Evolutionary conservation across 2,113 vertebrate species (phyloP).

Genomic region (Apistogramma diplotaenia): DNA sequence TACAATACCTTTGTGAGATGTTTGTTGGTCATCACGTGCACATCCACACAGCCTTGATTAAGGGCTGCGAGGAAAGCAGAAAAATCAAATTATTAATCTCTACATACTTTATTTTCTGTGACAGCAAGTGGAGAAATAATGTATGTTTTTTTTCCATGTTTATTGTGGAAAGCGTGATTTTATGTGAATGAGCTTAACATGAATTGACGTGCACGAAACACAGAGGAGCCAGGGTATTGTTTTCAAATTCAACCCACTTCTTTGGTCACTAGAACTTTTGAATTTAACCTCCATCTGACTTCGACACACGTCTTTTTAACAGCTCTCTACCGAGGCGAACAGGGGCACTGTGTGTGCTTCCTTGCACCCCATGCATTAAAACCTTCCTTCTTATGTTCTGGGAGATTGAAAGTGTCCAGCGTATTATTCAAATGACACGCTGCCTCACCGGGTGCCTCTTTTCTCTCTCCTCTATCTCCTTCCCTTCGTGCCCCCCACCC

Average conservation of each 20-base stretch:
- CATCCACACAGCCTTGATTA: constrained; percentile 8
- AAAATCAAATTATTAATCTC: background rate
- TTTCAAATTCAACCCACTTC: constrained; percentile 47
- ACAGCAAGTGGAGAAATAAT: background rate
- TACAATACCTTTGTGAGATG: constrained; percentile 26
- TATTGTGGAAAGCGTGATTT: constrained; percentile 1
- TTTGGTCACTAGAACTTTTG: constrained; percentile 66
- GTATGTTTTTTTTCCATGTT: background rate
- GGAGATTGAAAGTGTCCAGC: constrained; percentile 73
- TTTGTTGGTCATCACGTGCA: constrained; percentile 31
- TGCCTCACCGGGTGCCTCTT: constrained; percentile 67
- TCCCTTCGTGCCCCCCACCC: background rate
- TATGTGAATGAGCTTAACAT: background rate
- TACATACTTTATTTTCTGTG: background rate
- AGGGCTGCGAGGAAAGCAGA: background rate
- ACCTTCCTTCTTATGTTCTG: constrained; percentile 65
- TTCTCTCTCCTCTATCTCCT: constrained; percentile 46
- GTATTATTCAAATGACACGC: constrained; percentile 75
- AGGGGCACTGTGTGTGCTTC: constrained; percentile 57
- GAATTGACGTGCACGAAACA: background rate
- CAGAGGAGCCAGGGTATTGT: background rate
- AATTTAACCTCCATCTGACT: constrained; percentile 72
- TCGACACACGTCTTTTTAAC: constrained; percentile 43
- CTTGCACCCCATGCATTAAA: constrained; percentile 62
- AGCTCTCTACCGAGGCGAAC: constrained; percentile 43